These are phyloP conservation scores for Salvelinus sp. DNA, from an alignment of 2,113 vertebrate species.

Conservation along the genomic window DNA sequence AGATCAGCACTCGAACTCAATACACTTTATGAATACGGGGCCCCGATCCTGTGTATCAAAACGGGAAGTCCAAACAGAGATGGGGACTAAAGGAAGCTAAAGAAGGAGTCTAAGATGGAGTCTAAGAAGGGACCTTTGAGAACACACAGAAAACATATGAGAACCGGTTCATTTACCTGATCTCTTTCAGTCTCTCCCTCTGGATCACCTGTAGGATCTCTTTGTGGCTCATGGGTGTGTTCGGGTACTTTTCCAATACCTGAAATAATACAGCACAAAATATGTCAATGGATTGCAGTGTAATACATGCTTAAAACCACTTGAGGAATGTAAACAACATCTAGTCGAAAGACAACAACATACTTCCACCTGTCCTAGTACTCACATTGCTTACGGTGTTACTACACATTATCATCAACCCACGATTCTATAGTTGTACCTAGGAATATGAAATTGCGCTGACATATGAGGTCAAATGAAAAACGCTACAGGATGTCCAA, in stretches of 20 bases:
- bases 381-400: no score
- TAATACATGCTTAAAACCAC: background rate
- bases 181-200: slow-evolving; percentile 94
- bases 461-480: no score
- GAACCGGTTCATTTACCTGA: slow-evolving; percentile 79
- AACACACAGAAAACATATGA: background rate
- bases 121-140: background rate
- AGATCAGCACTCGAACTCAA: no score
- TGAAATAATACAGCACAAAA: slow-evolving; percentile 47
- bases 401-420: no score
- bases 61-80: no score
- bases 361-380: no score
- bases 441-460: no score
- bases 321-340: background rate
- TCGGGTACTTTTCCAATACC: slow-evolving; percentile 98
- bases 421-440: no score
- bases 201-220: slow-evolving; percentile 98
- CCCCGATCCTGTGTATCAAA: background rate
- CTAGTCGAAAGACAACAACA: no score
- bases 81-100: no score
- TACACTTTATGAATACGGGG: background rate
- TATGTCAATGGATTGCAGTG: background rate
- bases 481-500: no score
- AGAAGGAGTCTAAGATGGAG: background rate
- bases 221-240: slow-evolving; percentile 99